phyloP scores from a whole-genome alignment of 1,140 invertebrate genomes.

The Metaphire vulgaris region DNA sequence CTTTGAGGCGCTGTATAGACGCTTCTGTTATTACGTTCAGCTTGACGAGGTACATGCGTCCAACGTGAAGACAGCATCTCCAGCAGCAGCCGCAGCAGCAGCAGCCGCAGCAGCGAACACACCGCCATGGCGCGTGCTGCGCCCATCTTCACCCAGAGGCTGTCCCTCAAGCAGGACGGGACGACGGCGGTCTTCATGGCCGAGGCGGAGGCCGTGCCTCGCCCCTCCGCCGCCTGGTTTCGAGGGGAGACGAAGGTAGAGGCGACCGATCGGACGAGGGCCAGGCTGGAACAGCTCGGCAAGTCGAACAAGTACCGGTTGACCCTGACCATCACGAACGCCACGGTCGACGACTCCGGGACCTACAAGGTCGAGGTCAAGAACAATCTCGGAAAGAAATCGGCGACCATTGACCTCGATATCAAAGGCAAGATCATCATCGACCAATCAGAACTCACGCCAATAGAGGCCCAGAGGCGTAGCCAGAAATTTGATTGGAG shows the following conservation, averaged over 20 bases:
- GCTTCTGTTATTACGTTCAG: too few relatives aligned
- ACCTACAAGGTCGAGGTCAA: conserved; percentile 96
- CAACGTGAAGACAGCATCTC: too few relatives aligned
- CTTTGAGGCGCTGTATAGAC: too few relatives aligned
- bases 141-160: conserved; percentile 90
- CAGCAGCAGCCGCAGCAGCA: too few relatives aligned
- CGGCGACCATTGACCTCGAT: conserved; percentile 95
- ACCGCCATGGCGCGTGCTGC: conserved; percentile 45
- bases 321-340: conserved; percentile 67
- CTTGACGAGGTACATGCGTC: too few relatives aligned
- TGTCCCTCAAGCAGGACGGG: conserved; percentile 80
- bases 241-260: conserved; percentile 40
- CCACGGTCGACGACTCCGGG: conserved; percentile 89
- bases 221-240: conserved; percentile 48
- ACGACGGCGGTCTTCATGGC: conserved; percentile 47
- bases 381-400: conserved; percentile 95
- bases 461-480: too few relatives aligned
- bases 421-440: conserved; percentile 61
- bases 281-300: neutral
- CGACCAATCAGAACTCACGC: neutral
- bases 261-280: neutral
- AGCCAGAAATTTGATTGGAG: too few relatives aligned
- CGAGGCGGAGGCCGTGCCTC: conserved; percentile 46
- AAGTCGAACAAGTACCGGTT: conserved; percentile 6
- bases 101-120: too few relatives aligned